phyloP scores from a whole-genome alignment of 2,888 invertebrate species.

The Dioctria linearis region DNA sequence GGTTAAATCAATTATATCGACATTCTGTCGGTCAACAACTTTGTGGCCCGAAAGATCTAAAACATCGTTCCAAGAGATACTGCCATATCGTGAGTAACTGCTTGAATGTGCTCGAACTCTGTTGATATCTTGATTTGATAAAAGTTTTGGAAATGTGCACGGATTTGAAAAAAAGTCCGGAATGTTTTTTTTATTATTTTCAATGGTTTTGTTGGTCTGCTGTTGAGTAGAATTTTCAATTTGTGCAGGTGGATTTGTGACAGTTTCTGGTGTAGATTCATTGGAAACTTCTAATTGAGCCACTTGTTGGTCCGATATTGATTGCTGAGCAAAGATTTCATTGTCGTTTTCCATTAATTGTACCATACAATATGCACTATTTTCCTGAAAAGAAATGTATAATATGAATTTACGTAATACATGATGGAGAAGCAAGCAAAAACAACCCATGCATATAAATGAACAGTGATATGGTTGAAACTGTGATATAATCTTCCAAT shows the following conservation, averaged over 20 bases:
- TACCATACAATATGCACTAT: not conserved
- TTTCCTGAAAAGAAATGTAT: constrained; percentile 8
- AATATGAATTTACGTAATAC: not conserved
- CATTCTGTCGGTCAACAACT: not conserved
- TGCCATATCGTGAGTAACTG: not conserved
- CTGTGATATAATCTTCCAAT: too few relatives aligned
- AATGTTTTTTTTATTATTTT: not conserved
- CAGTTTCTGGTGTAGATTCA: not conserved
- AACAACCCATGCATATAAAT: too few relatives aligned
- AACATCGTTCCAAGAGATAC: not conserved
- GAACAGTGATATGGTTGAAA: too few relatives aligned
- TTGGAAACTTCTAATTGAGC: not conserved
- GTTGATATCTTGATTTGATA: not conserved
- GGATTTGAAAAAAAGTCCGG: not conserved
- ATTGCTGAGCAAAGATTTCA: not conserved
- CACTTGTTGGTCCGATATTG: not conserved
- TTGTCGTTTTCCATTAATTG: not conserved
- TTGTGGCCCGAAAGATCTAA: constrained; percentile 7
- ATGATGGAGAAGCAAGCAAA: too few relatives aligned
- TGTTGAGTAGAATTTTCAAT: not conserved
- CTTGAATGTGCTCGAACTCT: not conserved
- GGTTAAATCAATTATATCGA: constrained; percentile 1
- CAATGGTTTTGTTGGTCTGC: not conserved
- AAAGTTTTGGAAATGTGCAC: not conserved
- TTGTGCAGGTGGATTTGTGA: not conserved